phyloP scores from a whole-genome alignment of 2,797 vertebrate genomes.

The Lutjanus campechanus region DNA sequence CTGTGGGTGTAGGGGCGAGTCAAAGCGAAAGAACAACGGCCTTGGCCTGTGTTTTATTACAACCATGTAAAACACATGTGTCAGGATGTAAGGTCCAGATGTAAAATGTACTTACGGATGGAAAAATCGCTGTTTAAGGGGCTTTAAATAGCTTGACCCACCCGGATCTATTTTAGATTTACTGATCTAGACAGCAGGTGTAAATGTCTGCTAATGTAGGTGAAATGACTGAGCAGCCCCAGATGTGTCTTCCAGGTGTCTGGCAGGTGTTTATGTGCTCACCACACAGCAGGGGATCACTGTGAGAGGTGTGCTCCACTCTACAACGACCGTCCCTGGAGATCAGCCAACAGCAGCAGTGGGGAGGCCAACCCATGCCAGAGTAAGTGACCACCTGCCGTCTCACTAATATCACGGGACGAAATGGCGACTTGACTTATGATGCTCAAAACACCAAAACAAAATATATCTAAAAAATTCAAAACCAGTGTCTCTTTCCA shows the following conservation, averaged over 20 bases:
- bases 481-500: too few species aligned
- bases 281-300: conserved; percentile 90
- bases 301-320: conserved; percentile 90
- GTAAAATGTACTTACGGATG: conserved; percentile 21
- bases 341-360: conserved; percentile 90
- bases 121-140: conserved; percentile 6
- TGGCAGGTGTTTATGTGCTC: conserved; percentile 89
- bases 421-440: too few species aligned
- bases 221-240: conserved; percentile 49
- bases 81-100: conserved; percentile 40
- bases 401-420: too few species aligned
- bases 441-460: too few species aligned
- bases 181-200: conserved; percentile 32
- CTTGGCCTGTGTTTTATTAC: conserved; percentile 28
- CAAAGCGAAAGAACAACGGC: conserved; percentile 11
- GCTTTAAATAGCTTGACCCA: conserved; percentile 44
- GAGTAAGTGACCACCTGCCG: conserved; percentile 82
- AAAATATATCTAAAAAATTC: too few species aligned
- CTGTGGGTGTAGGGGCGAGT: background rate
- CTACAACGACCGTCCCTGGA: conserved; percentile 91
- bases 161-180: conserved; percentile 43
- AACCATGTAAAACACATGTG: conserved; percentile 22
- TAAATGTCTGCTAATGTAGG: conserved; percentile 27
- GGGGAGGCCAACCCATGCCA: conserved; percentile 89
- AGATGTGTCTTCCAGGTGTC: conserved; percentile 86